phyloP scores from a whole-genome alignment of 2,797 vertebrate genomes.

The Sebastes vulpes region DNA sequence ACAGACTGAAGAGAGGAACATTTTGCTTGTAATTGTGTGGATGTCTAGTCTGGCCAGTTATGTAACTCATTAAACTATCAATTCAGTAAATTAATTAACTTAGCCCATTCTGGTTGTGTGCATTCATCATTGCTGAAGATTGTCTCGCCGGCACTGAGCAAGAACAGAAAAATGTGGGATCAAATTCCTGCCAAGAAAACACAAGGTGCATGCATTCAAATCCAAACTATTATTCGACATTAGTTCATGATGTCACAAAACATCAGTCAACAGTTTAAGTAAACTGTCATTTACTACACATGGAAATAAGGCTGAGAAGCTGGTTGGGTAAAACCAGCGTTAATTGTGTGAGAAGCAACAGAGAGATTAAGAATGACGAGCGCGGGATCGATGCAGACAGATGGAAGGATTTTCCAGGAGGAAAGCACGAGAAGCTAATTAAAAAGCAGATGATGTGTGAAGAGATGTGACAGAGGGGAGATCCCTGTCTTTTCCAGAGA shows the following conservation, averaged over 20 bases:
- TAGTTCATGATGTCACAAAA: not conserved
- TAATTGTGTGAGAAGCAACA: conserved; percentile 20
- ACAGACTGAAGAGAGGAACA: not conserved
- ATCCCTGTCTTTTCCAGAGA: conserved; percentile 1
- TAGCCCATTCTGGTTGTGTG: not conserved
- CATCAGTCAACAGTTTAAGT: not conserved
- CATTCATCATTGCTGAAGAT: not conserved
- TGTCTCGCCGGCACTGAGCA: not conserved
- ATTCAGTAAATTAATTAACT: conserved; percentile 1
- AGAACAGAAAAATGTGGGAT: not conserved
- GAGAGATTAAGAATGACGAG: conserved; percentile 28
- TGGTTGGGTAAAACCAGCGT: not conserved
- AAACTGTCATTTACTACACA: not conserved
- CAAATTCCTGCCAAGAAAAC: not conserved
- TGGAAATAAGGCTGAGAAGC: not conserved
- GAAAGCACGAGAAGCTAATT: conserved; percentile 50
- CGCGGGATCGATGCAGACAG: conserved; percentile 32
- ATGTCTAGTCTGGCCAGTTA: not conserved
- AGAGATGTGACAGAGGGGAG: conserved; percentile 23
- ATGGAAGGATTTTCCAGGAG: conserved; percentile 55
- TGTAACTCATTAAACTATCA: not conserved
- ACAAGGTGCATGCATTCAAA: not conserved
- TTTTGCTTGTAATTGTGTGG: not conserved
- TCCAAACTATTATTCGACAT: not conserved
- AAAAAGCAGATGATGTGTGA: conserved; percentile 44